Base-by-base conservation (phyloP, 2,888 invertebrate genomes). In the Hemithea aestivaria region DNA sequence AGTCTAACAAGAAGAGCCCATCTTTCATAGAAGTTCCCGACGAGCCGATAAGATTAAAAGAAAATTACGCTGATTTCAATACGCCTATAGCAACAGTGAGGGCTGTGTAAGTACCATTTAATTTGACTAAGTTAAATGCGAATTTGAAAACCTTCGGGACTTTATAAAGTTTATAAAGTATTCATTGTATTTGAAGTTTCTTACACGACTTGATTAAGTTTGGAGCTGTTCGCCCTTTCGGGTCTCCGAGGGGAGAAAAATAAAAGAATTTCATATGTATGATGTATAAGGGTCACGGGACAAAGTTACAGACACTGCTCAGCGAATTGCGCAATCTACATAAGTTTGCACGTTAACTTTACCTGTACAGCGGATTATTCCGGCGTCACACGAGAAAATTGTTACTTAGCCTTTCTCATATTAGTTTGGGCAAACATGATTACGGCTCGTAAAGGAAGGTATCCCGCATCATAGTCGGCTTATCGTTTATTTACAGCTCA, bases 1-100 rank as follows among this genome's bases (percentile, higher is more conserved):
- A 94, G 63, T 94, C 94, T n/a, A 93, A 93, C 73, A 95, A 93
- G 84, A 95, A 94, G 75, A 93, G 93, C 50, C 96, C 95, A 21
- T 89, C 90, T 28, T 95, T 96, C 63, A 89, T 90, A 33, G 84
- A 88, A 50, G 87, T 88, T 47, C 89, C 90, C n/a, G 63, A 78
- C 40, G 85, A 89, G 36, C 90, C 91, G 45, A 91, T 92, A 44
- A 87, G 87, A 53, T 87, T 96, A 35, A 89, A 90, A 61, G 96
- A 96, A 79, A 93, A 93, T 75, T 92, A 91, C 56, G 89, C 87
- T 20, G 91, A 95, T 73, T 95, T 91, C 67, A 90, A 90, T 31
- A 83, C 85, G 27, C 90, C 91, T 21, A 92, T 95, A 55, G 92
- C 91, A 8, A 92, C 90, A 6, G 80, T 96, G 10, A 89, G 89